Base-by-base conservation (phyloP, 2,888 invertebrate genomes). In the Andrena trimmerana region DNA sequence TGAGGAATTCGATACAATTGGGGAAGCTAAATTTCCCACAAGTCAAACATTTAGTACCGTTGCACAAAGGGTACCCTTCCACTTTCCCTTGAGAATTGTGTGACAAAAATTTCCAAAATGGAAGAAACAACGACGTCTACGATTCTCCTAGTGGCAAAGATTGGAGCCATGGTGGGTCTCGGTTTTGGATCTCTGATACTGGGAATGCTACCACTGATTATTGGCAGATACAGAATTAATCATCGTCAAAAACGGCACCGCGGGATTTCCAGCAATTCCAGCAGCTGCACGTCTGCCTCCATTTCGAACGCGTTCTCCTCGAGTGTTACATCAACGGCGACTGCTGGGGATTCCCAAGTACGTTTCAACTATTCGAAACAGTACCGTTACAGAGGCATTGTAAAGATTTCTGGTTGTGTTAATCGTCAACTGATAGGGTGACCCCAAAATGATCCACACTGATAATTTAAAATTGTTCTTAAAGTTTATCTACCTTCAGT, bases 141-240 rank as follows among this genome's bases (percentile, higher is more conserved):
- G 52, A 85, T 91, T 33, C 89, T 95, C 0, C 90, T 95, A 20
- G 88, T 95, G 60, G 95, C 95, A 2, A 96, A 96, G 93, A 92
- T 96, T 73, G 94, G 95, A 10, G 95, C 96, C 0, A 96, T 96
- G 95, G 84, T 94, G 36, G 94, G 96, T 2, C 94, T 96, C 84
- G 96, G 96, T 6, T 86, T 95, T 4, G 94, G 95, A 10, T 96
- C 96, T 0, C 94, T 96, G 81, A 74, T 95, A 2, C 93, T 96
- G 48, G 96, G 96, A 48, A 94, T 96, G 77, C 89, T 96, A 50
- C 96, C 96, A 1, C 86, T 95, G 33, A 94, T 95, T 79, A 93
- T 95, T 24, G 94, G 92, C 5, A 91, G 90, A 42, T 93, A 89
- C 60, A 84, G 92, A 63, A 83, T 89, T 72, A 88, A 86, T 65